Evolutionary conservation across 2,797 vertebrate genomes (phyloP).

Genomic region (Acipenser transmontanus): DNA sequence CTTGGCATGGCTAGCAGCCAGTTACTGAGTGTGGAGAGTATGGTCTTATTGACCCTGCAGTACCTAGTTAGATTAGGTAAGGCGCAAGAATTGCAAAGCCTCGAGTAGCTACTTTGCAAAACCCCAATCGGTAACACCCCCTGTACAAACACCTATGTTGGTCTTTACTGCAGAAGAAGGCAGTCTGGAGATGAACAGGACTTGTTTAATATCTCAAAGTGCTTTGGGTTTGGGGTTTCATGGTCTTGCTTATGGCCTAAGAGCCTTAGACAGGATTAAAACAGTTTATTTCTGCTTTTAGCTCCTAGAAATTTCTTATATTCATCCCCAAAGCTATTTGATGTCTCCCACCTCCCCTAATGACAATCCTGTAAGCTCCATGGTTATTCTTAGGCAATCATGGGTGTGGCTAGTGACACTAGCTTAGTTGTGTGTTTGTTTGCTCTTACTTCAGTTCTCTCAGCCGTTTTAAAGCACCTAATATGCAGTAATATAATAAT

Average conservation of each 20-base stretch:
- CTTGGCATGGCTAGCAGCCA: constrained; percentile 77
- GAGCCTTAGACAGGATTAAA: neutral
- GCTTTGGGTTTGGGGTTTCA: neutral
- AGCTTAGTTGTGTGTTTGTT: too few species aligned
- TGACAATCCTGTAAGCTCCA: too few species aligned
- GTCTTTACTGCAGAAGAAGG: neutral
- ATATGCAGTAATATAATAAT: too few species aligned
- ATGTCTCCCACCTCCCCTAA: too few species aligned
- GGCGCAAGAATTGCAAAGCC: constrained; percentile 16
- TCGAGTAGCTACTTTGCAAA: too few species aligned
- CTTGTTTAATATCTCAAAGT: neutral
- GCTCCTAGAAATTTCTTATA: neutral
- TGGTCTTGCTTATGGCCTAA: neutral
- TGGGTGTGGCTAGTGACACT: too few species aligned
- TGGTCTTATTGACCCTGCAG: constrained; percentile 90
- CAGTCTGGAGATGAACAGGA: neutral
- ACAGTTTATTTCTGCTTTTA: neutral
- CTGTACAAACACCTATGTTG: too few species aligned
- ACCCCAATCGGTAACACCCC: too few species aligned
- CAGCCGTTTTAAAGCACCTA: too few species aligned
- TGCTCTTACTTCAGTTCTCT: too few species aligned
- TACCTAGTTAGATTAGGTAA: constrained; percentile 92
- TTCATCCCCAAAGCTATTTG: too few species aligned
- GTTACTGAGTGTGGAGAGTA: constrained; percentile 82
- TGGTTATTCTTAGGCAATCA: too few species aligned